phyloP scores from a whole-genome alignment of 2,888 invertebrate species.

The Aelia acuminata region DNA sequence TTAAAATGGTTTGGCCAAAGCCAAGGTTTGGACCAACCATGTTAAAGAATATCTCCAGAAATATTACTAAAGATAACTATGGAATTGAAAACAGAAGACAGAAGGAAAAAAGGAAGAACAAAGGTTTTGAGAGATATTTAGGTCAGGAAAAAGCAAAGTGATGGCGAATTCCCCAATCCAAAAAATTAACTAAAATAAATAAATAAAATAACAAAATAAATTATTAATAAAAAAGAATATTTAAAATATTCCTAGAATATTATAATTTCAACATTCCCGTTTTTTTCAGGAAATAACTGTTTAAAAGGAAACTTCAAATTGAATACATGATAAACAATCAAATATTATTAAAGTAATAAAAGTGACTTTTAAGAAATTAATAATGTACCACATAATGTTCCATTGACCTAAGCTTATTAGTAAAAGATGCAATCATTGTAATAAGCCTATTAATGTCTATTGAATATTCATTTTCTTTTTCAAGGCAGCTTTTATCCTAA shows the following conservation, averaged over 20 bases:
- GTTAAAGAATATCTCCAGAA: no score
- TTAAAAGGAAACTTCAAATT: background rate
- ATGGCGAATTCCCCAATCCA: background rate
- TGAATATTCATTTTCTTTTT: conserved; percentile 6
- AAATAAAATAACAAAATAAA: background rate
- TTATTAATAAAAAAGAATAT: background rate
- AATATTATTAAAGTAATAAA: background rate
- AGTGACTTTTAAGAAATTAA: background rate
- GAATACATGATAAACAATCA: background rate
- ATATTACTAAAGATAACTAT: no score
- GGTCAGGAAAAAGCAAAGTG: no score
- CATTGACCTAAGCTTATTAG: no score
- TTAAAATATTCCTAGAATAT: background rate
- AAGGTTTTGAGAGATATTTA: no score
- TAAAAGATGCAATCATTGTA: no score
- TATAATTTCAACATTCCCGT: no score
- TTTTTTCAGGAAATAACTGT: background rate
- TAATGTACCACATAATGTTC: background rate
- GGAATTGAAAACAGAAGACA: no score
- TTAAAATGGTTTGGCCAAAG: no score
- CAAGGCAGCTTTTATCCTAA: conserved; percentile 26
- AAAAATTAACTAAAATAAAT: background rate
- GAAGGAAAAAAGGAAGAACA: no score
- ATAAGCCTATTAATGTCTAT: background rate
- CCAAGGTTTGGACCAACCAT: no score